Conservation (phyloP, 2,888 invertebrate species). For the Neoaliturus tenellus region DNA sequence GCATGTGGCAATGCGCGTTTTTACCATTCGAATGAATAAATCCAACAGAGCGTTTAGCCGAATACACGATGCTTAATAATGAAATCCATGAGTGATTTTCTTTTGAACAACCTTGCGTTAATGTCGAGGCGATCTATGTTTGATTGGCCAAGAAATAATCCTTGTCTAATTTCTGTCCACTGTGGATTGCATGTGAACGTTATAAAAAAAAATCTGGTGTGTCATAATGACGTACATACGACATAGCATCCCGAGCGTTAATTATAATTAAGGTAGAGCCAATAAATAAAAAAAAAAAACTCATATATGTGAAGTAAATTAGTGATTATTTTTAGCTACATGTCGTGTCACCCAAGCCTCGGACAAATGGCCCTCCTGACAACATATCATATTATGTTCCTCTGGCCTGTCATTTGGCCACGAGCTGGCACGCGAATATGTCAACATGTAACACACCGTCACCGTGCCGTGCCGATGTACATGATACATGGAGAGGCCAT, state of each 20-base stretch:
- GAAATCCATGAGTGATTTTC: conserved; percentile 58
- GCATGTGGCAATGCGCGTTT: conserved; percentile 55
- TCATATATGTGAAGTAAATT: too few relatives aligned
- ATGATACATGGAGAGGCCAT: too few relatives aligned
- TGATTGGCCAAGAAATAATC: conserved; percentile 61
- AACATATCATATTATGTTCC: neutral
- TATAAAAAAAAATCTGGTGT: conserved; percentile 67
- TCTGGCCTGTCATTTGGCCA: neutral
- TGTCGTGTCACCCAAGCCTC: too few relatives aligned
- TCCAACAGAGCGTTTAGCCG: conserved; percentile 63
- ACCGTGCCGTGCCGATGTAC: too few relatives aligned
- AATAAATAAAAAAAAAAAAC: too few relatives aligned
- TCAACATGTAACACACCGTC: neutral
- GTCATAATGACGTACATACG: conserved; percentile 68
- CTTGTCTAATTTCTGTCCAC: conserved; percentile 66
- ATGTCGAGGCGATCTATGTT: conserved; percentile 67
- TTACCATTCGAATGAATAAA: conserved; percentile 63
- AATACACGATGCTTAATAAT: conserved; percentile 59
- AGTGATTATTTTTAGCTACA: too few relatives aligned
- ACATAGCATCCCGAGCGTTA: conserved; percentile 69
- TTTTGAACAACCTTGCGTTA: conserved; percentile 58
- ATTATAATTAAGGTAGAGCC: too few relatives aligned
- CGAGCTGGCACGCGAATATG: neutral
- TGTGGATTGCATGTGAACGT: conserved; percentile 68
- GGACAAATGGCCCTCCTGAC: neutral